Base-by-base conservation (phyloP, 2,797 vertebrate genomes). In the Gambusia yucatana region DNA sequence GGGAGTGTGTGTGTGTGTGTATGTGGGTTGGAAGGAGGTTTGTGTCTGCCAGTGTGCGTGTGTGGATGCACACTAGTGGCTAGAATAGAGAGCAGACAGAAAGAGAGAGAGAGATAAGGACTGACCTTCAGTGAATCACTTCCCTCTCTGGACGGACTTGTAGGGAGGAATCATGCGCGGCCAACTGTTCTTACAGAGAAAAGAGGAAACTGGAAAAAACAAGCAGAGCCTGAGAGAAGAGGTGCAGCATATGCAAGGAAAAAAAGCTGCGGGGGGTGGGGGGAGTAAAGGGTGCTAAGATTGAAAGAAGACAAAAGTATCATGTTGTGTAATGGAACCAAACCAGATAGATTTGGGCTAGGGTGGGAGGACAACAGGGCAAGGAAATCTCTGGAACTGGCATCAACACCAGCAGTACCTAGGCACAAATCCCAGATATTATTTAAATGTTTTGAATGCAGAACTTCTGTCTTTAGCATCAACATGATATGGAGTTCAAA, bases 121-220 rank as follows among this genome's bases (percentile, higher is more conserved):
- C 55, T 91, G 89, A 93, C 91, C 90, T 93, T 93, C 84, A 88
- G 77, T 92, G 90, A 92, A 89, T 91, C 88, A 88, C 86, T 86
- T 87, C 69, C 82, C 86, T 89, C 88, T 87, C 87, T 91, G 89
- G 89, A 89, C 79, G 82, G 83, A 86, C 84, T 90, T 83, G 74
- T 77, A 72, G 76, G 81, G 77, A 89, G 81, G 84, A 86, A 88
- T 86, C 86, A 82, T 91, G 84, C 87, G 90, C 87, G 86, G 91
- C 88, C 48, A 92, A 87, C 82, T 79, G 82, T 90, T 91, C 80
- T 82, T 80, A 88, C 73, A 71, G 43, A 82, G 36, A 28, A 67
- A 78, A 79, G 74, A 67, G 79, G n/a, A 83, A 20, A 72, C 17
- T 84, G 70, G 63, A 50, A 77, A 69, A 81, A 46, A 33, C 57